Percentiles rank a stretch among this genome's conserved stretches.
Evolutionary conservation across 2,797 vertebrate species (phyloP).

Genomic region (Hozukius guyotensis): DNA sequence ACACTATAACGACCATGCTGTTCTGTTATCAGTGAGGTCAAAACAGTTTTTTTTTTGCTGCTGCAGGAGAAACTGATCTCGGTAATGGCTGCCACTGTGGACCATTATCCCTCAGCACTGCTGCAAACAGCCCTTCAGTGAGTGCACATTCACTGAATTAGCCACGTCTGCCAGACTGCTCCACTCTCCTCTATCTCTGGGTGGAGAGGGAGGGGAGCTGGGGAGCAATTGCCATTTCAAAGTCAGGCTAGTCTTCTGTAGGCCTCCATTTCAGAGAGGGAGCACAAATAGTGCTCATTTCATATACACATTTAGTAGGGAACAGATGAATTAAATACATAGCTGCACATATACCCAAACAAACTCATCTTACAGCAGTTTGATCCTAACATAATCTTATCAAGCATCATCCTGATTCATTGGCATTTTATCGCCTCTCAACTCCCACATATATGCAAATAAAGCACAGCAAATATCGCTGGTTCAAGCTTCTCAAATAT

Average conservation of each 20-base stretch:
- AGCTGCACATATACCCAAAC: background rate
- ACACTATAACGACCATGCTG: background rate
- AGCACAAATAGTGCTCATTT: background rate
- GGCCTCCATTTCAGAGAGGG: slow-evolving; percentile 44
- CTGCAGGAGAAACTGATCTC: background rate
- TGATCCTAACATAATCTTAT: background rate
- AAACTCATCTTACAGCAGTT: background rate
- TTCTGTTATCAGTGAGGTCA: background rate
- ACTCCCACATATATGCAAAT: background rate
- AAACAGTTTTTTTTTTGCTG: background rate
- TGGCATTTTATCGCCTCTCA: background rate
- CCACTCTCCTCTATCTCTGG: slow-evolving; percentile 35
- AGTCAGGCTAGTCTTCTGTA: slow-evolving; percentile 17
- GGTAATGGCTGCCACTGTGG: slow-evolving; percentile 41
- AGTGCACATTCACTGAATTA: slow-evolving; percentile 59
- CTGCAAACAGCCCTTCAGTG: slow-evolving; percentile 41
- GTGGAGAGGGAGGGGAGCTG: slow-evolving; percentile 1
- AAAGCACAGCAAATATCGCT: background rate
- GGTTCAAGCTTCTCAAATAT: background rate
- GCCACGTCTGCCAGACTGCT: slow-evolving; percentile 44
- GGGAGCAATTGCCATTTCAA: slow-evolving; percentile 22
- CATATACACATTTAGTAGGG: background rate
- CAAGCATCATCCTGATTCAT: background rate
- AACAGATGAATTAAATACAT: background rate
- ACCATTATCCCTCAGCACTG: slow-evolving; percentile 42